Conservation (phyloP, 2,797 vertebrate species). For the Tapera naevia region DNA sequence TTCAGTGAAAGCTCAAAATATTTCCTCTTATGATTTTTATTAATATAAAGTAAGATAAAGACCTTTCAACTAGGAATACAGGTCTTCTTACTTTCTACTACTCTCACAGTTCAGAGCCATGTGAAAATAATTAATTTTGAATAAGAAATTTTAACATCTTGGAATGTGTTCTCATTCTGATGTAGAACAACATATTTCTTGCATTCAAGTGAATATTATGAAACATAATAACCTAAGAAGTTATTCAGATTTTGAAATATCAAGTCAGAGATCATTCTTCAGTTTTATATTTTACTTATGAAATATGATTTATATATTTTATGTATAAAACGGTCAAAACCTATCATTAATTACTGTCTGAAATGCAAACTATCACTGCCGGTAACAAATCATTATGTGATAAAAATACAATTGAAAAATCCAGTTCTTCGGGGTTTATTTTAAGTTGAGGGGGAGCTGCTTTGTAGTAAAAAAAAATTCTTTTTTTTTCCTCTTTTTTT, state of each 20-base stretch:
- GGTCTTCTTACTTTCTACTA: not conserved
- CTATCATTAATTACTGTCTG: not conserved
- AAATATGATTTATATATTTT: not conserved
- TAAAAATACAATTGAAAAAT: not conserved
- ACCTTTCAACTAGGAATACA: not conserved
- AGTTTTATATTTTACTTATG: not conserved
- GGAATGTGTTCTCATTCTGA: not conserved
- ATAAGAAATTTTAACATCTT: not conserved
- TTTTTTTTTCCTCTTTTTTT: rapidly evolving
- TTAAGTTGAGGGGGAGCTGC: not conserved
- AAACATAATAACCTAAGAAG: not conserved
- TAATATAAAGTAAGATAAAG: not conserved
- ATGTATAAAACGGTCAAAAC: not conserved
- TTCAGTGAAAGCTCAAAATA: not conserved
- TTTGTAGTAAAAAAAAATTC: not conserved
- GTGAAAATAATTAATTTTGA: not conserved
- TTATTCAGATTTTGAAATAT: not conserved
- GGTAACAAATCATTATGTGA: not conserved
- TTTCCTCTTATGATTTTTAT: not conserved
- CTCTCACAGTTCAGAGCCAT: not conserved
- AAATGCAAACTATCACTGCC: not conserved
- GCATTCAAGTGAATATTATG: not conserved
- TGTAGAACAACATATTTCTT: not conserved
- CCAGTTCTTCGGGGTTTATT: not conserved
- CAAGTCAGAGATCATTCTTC: not conserved